Base-by-base conservation (phyloP, 2,113 vertebrate genomes). In the Cochlearius cochlearius region DNA sequence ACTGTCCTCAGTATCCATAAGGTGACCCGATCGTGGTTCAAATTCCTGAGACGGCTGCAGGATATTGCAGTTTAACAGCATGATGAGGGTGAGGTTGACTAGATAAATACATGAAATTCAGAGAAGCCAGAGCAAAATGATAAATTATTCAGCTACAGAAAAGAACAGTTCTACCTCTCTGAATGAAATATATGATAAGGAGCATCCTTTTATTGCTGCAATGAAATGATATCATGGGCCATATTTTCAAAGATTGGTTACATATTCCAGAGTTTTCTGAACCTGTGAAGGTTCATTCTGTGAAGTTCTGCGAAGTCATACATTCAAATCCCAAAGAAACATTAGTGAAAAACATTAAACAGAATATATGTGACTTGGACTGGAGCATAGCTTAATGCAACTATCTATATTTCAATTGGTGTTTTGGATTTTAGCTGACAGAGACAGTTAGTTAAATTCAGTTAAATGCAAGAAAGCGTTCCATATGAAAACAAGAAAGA, bases 1-100 rank as follows among this genome's bases (percentile, higher is more conserved):
- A 15, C 10, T 17, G 29, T 50, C 32, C 50, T 84, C 18, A 41
- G 4, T 38, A 66, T 22, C 64, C 0, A 0, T 43, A 36, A 64
- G 21, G 41, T 23, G 41, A 66, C 7, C n/a, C 1, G 0, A 27
- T 5, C 0, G 0, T 34, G 2, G 34, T 38, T 84, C 55, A 53
- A 27, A 73, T 69, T 89, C 60, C n/a, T 66, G 43, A 84, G 36
- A 52, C 47, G 29, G 69, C 23, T 76, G 25, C 18, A 56, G 45
- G 39, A 72, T 66, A 15, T 60, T 75, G 62, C 25, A 60, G 29
- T 11, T 45, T 17, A 66, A 41, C 32, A 67, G 38, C 38, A n/a
- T 32, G 25, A 58, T 62, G 47, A 81, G 8, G 3, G 20, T 26
- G n/a, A 60, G 32, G 32, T 55, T 47, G 38, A 55, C 26, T 67